phyloP scores from a whole-genome alignment of 2,888 invertebrate genomes.

The Branchellion lobata region DNA sequence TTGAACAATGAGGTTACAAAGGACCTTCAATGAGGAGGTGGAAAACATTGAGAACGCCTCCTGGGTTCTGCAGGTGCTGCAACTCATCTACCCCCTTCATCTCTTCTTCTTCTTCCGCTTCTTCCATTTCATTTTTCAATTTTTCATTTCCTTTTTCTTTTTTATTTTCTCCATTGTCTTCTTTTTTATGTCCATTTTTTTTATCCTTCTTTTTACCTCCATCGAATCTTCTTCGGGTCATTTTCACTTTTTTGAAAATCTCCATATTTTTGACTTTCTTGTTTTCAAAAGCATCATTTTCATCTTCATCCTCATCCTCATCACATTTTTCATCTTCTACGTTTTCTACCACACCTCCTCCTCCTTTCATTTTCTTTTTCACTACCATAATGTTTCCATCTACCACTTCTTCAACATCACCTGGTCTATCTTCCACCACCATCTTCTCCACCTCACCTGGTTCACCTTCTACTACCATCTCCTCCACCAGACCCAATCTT shows the following conservation, averaged over 20 bases:
- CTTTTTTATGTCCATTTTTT: not conserved
- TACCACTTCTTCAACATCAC: conserved; percentile 3
- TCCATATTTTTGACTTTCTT: not conserved
- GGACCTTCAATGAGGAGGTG: conserved; percentile 80
- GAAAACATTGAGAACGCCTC: conserved; percentile 80
- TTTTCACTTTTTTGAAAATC: not conserved
- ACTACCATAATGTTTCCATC: not conserved
- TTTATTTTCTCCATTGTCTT: not conserved
- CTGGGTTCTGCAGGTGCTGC: conserved; percentile 58
- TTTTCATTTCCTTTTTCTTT: not conserved
- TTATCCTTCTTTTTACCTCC: not conserved
- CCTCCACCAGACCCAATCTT: too few species aligned
- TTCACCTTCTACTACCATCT: too few species aligned
- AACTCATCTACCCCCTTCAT: conserved; percentile 45
- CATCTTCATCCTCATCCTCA: not conserved
- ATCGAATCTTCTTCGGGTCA: not conserved
- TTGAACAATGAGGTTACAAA: too few species aligned
- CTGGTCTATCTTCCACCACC: too few species aligned
- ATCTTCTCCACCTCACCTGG: too few species aligned
- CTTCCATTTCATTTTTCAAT: too few species aligned
- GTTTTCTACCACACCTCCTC: not conserved
- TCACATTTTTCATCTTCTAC: not conserved
- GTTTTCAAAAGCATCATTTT: not conserved
- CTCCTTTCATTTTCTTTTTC: too few species aligned
- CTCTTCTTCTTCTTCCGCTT: not conserved